These are phyloP conservation scores for Oscheius sp. DNA, from an alignment of 2,888 invertebrate species.

Conservation along the genomic window DNA sequence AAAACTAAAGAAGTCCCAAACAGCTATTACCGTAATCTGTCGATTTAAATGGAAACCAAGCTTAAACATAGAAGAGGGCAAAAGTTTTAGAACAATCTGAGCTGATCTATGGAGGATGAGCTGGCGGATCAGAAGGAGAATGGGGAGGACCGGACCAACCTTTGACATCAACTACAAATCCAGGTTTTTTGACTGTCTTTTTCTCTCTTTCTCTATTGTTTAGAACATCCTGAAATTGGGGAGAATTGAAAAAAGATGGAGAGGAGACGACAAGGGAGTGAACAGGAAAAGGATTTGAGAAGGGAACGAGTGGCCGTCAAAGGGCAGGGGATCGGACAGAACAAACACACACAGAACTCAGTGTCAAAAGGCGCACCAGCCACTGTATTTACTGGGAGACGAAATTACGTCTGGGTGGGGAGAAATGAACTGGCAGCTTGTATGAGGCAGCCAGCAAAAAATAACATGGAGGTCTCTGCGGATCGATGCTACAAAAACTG, in stretches of 20 bases:
- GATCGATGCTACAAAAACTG: no score
- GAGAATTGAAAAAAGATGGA: not conserved
- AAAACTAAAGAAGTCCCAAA: not conserved
- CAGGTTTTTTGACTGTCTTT: not conserved
- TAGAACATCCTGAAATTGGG: not conserved
- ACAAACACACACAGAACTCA: slow-evolving; percentile 27
- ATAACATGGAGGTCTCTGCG: no score
- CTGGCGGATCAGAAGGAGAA: not conserved
- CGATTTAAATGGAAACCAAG: no score
- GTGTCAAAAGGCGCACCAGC: slow-evolving; percentile 36
- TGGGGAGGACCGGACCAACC: slow-evolving; percentile 1
- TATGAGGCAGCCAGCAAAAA: not conserved
- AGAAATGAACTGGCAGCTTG: not conserved
- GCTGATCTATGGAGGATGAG: not conserved
- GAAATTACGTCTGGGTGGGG: not conserved
- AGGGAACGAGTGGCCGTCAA: slow-evolving; percentile 36
- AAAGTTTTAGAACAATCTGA: not conserved
- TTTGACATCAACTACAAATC: slow-evolving; percentile 27
- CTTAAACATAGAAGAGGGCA: no score
- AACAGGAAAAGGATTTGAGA: slow-evolving; percentile 28
- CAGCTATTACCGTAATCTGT: no score
- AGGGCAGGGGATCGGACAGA: slow-evolving; percentile 32
- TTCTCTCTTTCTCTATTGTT: not conserved
- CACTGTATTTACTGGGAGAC: slow-evolving; percentile 28
- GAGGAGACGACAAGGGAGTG: not conserved